Conservation (phyloP, 2,113 vertebrate genomes). For the Dasyurus viverrinus region DNA sequence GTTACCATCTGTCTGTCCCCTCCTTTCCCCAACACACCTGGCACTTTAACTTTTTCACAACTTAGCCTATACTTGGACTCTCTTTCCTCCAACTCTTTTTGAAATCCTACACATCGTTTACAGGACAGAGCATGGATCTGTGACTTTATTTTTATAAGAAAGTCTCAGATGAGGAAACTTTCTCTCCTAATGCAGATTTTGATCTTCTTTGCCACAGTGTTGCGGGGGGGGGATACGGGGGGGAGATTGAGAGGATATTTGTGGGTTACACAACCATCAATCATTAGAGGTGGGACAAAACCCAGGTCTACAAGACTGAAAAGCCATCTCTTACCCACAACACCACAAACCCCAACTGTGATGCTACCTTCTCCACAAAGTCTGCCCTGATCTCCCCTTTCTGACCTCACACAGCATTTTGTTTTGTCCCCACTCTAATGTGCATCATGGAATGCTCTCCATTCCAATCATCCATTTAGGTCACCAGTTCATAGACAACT, state of each 20-base stretch:
- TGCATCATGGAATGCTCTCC: neutral
- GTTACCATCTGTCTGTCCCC: neutral
- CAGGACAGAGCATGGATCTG: neutral
- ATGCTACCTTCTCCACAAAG: neutral
- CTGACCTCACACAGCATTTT: neutral
- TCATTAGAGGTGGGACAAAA: neutral
- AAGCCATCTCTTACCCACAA: neutral
- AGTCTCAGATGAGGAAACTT: neutral
- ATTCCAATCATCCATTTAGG: neutral
- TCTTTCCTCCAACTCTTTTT: neutral
- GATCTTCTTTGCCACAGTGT: neutral
- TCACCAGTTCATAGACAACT: neutral
- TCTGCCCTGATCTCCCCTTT: neutral
- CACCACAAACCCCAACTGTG: neutral
- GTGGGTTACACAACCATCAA: neutral
- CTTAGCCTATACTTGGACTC: neutral
- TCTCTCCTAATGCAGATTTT: neutral
- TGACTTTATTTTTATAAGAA: neutral
- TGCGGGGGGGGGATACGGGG: no score
- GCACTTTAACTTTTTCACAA: neutral
- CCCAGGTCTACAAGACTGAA: neutral
- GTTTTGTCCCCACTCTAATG: neutral
- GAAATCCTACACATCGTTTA: neutral
- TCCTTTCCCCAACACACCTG: neutral
- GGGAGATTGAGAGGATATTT: neutral